Percentiles rank a stretch among this genome's conserved stretches.
These are phyloP conservation scores for Cardiocondyla obscurior DNA, from an alignment of 1,140 invertebrate genomes.

Conservation along the genomic window DNA sequence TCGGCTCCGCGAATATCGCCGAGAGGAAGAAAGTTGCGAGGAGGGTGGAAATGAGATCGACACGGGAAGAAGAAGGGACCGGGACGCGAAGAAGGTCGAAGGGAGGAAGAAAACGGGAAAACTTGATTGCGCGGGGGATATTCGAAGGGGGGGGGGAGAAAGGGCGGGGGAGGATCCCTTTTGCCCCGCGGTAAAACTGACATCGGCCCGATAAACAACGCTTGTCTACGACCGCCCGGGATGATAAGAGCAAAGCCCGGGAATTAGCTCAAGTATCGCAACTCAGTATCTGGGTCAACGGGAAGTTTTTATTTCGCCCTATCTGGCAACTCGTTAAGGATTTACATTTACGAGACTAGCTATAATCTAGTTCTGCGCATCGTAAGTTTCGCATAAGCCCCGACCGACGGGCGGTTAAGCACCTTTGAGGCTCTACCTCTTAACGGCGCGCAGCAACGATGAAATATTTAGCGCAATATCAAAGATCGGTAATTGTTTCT, in stretches of 20 bases:
- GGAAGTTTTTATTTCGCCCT: slow-evolving; percentile 49
- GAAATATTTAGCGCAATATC: slow-evolving; percentile 35
- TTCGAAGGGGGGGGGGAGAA: neutral
- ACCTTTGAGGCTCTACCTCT: neutral
- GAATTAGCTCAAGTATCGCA: slow-evolving; percentile 55
- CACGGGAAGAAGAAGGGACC: neutral
- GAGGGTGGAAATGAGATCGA: slow-evolving; percentile 60
- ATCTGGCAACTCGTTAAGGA: slow-evolving; percentile 46
- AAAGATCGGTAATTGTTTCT: slow-evolving; percentile 36
- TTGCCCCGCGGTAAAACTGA: slow-evolving; percentile 58
- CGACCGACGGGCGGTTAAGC: slow-evolving; percentile 6
- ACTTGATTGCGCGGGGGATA: neutral
- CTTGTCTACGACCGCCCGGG: slow-evolving; percentile 60
- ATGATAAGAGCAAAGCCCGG: slow-evolving; percentile 63
- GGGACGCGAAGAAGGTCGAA: neutral
- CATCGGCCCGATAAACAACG: slow-evolving; percentile 68
- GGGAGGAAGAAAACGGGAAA: neutral
- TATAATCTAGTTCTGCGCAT: slow-evolving; percentile 37
- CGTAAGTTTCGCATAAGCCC: slow-evolving; percentile 3
- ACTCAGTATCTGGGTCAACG: slow-evolving; percentile 42
- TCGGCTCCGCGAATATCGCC: slow-evolving; percentile 52
- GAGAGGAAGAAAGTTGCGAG: slow-evolving; percentile 54
- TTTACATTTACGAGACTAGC: slow-evolving; percentile 41
- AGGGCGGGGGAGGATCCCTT: slow-evolving; percentile 32
- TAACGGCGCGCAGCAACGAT: neutral